phyloP scores from a whole-genome alignment of 2,888 invertebrate species.

The Parthenolecanium corni region DNA sequence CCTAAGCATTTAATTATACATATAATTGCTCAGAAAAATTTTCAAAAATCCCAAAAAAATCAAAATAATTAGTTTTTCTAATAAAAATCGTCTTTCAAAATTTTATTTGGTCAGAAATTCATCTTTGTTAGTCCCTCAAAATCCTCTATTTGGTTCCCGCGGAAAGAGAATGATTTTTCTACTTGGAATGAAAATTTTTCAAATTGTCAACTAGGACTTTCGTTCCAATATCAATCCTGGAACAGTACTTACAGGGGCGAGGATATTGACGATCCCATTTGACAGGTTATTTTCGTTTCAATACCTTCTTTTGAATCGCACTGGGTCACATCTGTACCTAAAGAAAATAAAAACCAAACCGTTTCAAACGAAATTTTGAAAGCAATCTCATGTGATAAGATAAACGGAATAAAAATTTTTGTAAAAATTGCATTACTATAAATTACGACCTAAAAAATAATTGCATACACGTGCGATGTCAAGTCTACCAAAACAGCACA shows the following conservation, averaged over 20 bases:
- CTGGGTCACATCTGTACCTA: conserved; percentile 2
- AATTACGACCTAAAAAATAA: background rate
- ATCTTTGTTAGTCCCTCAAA: too few relatives aligned
- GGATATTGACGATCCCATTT: background rate
- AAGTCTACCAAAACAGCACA: background rate
- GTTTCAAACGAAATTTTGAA: background rate
- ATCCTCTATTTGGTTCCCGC: too few relatives aligned
- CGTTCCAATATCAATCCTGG: too few relatives aligned
- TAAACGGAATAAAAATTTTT: background rate
- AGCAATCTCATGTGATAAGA: background rate
- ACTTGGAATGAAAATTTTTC: too few relatives aligned
- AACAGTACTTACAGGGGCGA: background rate
- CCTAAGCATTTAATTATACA: too few relatives aligned
- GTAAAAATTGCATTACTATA: background rate
- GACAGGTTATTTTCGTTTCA: background rate
- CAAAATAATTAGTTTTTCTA: too few relatives aligned
- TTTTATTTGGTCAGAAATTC: too few relatives aligned
- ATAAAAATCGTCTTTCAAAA: too few relatives aligned
- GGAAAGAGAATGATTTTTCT: too few relatives aligned
- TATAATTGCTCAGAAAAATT: too few relatives aligned
- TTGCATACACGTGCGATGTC: background rate
- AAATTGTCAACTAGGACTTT: too few relatives aligned
- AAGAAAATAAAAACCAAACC: background rate
- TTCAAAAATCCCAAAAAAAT: too few relatives aligned
- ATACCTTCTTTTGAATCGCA: conserved; percentile 5